These are phyloP conservation scores for Salmo trutta DNA, from an alignment of 2,797 vertebrate species.

Conservation along the genomic window DNA sequence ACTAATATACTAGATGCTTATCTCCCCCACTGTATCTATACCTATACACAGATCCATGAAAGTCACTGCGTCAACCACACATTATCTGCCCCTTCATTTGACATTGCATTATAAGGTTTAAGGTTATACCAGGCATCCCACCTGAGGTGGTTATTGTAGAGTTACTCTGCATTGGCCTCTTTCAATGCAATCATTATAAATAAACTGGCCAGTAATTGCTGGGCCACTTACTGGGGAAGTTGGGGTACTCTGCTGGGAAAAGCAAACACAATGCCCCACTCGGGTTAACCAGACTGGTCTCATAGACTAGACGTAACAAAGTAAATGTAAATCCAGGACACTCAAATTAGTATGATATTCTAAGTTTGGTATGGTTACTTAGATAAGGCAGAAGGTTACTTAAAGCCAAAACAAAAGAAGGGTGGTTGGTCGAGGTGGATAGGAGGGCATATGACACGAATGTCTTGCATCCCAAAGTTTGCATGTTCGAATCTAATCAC, in stretches of 20 bases:
- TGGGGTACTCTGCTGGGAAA: conserved; percentile 26
- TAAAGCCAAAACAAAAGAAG: too few species aligned
- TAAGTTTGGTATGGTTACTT: too few species aligned
- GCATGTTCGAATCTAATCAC: too few species aligned
- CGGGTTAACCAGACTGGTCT: conserved; percentile 25
- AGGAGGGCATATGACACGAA: too few species aligned
- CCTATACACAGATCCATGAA: background rate
- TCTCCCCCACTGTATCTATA: background rate
- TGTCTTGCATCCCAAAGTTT: too few species aligned
- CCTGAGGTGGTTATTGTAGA: conserved; percentile 16
- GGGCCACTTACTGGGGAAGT: conserved; percentile 59
- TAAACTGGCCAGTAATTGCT: conserved; percentile 12
- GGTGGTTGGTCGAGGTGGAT: too few species aligned
- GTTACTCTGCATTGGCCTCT: conserved; percentile 29
- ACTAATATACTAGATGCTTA: background rate
- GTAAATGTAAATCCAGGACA: too few species aligned
- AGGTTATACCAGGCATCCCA: conserved; percentile 19
- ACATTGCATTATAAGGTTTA: background rate
- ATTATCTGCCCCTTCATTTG: conserved; percentile 19
- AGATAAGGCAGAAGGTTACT: too few species aligned
- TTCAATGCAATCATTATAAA: conserved; percentile 48
- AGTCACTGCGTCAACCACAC: conserved; percentile 12
- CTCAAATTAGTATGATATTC: too few species aligned
- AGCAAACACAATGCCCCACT: conserved; percentile 44
- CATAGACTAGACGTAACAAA: too few species aligned